phyloP scores from a whole-genome alignment of 2,797 vertebrate species.

The Thalassophryne amazonica region DNA sequence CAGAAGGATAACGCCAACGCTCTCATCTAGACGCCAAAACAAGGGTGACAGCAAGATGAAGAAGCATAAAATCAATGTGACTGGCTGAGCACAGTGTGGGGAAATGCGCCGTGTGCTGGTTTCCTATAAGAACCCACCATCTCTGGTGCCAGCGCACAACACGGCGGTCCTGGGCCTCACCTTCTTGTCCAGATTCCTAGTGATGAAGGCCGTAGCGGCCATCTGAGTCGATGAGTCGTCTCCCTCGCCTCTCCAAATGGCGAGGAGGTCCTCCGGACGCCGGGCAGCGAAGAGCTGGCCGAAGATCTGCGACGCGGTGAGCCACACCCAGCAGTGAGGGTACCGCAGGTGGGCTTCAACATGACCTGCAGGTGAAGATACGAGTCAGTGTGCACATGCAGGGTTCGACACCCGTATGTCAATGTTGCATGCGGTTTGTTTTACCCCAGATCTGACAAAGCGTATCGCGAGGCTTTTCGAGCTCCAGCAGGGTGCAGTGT shows the following conservation, averaged over 20 bases:
- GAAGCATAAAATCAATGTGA: not conserved
- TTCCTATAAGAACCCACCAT: no score
- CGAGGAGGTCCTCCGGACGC: conserved; percentile 85
- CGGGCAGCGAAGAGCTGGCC: conserved; percentile 90
- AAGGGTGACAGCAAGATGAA: not conserved
- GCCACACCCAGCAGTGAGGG: conserved; percentile 97
- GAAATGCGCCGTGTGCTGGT: no score
- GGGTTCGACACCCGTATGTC: not conserved
- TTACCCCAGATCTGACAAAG: conserved; percentile 86
- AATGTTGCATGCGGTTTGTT: not conserved
- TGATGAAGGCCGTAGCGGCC: conserved; percentile 77
- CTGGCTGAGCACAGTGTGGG: no score
- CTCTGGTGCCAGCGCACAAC: no score
- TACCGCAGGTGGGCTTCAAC: conserved; percentile 88
- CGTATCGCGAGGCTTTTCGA: conserved; percentile 74
- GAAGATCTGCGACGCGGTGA: conserved; percentile 91
- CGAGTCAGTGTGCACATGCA: not conserved
- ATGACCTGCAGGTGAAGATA: conserved; percentile 73
- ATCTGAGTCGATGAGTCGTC: conserved; percentile 36
- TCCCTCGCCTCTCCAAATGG: conserved; percentile 68
- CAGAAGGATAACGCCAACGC: conserved; percentile 87
- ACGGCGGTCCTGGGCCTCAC: conserved; percentile 47
- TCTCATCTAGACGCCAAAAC: conserved; percentile 79
- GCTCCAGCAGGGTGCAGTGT: conserved; percentile 83
- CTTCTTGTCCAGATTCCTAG: conserved; percentile 83